Conservation (phyloP, 2,797 vertebrate species). For the Myotis vivesi region DNA sequence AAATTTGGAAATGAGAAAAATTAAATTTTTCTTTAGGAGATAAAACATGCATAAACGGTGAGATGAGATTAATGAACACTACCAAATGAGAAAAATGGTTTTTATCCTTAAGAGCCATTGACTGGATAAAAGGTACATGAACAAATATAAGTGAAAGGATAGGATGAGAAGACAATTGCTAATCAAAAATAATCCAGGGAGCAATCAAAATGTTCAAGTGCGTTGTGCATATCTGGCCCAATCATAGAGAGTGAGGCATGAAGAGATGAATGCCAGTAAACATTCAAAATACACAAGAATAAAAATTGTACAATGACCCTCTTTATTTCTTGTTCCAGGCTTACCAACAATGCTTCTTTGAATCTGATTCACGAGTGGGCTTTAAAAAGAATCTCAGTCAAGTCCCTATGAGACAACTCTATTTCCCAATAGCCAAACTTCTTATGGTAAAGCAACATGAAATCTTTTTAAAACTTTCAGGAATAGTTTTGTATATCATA, state of each 20-base stretch:
- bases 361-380: neutral
- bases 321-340: neutral
- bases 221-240: accelerated
- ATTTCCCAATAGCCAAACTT: neutral
- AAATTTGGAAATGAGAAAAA: neutral
- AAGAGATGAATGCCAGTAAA: neutral
- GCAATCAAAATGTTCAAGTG: neutral
- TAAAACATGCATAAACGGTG: neutral
- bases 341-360: neutral
- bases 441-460: neutral
- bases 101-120: neutral
- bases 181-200: neutral
- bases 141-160: neutral
- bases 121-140: neutral
- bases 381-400: neutral
- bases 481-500: neutral
- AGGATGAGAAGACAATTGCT: neutral
- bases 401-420: neutral
- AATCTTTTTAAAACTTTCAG: neutral
- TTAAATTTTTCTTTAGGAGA: neutral
- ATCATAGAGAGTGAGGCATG: neutral
- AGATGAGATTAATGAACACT: neutral
- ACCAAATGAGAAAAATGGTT: neutral
- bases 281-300: neutral
- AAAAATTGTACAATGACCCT: neutral